These are phyloP conservation scores for Istiophorus platypterus DNA, from an alignment of 2,113 vertebrate genomes.

Conservation along the genomic window DNA sequence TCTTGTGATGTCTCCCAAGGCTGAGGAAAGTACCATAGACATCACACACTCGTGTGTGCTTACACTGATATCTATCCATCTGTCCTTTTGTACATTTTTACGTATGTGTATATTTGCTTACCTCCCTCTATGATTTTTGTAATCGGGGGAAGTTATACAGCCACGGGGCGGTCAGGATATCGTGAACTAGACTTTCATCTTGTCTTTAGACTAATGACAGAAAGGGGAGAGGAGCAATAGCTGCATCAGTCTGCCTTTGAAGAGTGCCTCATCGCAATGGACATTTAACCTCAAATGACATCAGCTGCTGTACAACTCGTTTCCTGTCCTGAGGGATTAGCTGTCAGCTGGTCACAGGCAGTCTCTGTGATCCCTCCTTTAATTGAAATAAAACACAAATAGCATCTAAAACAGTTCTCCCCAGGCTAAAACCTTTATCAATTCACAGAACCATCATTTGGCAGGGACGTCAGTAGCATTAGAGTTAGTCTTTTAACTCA, in stretches of 20 bases:
- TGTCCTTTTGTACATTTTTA: background rate
- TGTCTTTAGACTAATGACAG: constrained; percentile 58
- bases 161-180: constrained; percentile 44
- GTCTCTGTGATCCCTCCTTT: constrained; percentile 70
- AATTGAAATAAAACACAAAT: constrained; percentile 77
- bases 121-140: constrained; percentile 26
- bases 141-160: constrained; percentile 23
- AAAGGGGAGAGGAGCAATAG: constrained; percentile 57
- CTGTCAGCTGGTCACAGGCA: constrained; percentile 68
- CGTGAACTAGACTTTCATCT: constrained; percentile 57
- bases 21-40: background rate
- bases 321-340: constrained; percentile 73
- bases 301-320: constrained; percentile 61
- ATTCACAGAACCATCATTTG: constrained; percentile 65
- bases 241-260: constrained; percentile 66
- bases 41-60: background rate
- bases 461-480: constrained; percentile 42
- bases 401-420: constrained; percentile 73
- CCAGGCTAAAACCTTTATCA: constrained; percentile 62
- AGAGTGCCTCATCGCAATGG: constrained; percentile 70
- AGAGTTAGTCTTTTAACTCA: constrained; percentile 55
- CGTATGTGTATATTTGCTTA: constrained; percentile 8
- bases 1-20: constrained; percentile 24
- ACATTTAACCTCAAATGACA: constrained; percentile 77
- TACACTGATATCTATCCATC: background rate